Percentiles rank a stretch among this genome's conserved stretches.
Evolutionary conservation across 2,113 vertebrate species (phyloP).

Genomic region (Ictalurus punctatus): DNA sequence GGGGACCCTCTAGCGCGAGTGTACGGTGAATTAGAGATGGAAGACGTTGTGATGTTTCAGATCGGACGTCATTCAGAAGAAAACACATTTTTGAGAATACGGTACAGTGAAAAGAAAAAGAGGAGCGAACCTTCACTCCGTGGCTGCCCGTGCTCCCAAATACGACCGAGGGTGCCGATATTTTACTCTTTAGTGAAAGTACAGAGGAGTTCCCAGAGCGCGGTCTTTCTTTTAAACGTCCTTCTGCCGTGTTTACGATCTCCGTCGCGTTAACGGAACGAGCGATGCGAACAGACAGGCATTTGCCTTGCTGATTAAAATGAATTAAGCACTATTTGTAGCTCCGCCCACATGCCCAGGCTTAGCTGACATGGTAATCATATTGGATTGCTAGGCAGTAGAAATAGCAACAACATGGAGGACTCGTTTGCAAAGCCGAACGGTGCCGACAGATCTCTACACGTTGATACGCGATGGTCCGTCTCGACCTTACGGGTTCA

Average conservation of each 20-base stretch:
- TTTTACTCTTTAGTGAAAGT: not conserved
- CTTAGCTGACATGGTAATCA: not conserved
- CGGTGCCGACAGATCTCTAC: not conserved
- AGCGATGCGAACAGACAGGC: not conserved
- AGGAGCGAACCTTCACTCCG: not conserved
- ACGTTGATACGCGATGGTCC: not conserved
- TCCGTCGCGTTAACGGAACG: not conserved
- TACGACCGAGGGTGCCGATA: not conserved
- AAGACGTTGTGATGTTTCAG: not conserved
- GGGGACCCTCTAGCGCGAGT: no score
- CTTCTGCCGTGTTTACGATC: not conserved
- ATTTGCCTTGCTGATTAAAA: not conserved
- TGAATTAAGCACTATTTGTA: not conserved
- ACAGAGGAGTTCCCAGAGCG: not conserved
- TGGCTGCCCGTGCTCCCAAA: not conserved
- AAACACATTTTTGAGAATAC: not conserved
- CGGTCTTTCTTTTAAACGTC: no score
- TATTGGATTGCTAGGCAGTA: not conserved
- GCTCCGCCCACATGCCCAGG: not conserved
- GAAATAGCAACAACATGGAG: not conserved
- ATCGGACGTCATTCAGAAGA: not conserved
- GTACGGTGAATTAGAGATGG: no score
- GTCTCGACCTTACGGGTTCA: not conserved
- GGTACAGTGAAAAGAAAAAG: not conserved
- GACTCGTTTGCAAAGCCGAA: not conserved